These are phyloP conservation scores for Chiloscyllium punctatum DNA, from an alignment of 2,797 vertebrate genomes.

Conservation along the genomic window DNA sequence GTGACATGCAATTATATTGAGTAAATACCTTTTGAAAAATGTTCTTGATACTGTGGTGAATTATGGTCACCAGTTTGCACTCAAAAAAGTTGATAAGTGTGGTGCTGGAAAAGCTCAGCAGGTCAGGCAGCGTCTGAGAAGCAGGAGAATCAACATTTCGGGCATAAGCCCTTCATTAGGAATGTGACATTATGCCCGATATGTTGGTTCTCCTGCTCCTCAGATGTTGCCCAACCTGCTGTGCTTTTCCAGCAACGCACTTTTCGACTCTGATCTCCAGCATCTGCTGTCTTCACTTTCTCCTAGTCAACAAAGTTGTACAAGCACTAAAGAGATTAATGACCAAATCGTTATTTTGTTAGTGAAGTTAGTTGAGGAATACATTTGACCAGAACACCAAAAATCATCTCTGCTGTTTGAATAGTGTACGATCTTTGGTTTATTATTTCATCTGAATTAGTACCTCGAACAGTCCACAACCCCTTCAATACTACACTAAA, in stretches of 20 bases:
- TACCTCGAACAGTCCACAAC: neutral
- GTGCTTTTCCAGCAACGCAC: no score
- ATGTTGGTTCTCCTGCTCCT: no score
- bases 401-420: neutral
- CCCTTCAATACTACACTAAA: neutral
- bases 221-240: no score
- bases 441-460: neutral
- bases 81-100: neutral
- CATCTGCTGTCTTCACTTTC: no score
- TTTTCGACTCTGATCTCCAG: no score
- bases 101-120: no score
- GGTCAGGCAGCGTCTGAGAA: no score
- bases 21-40: neutral
- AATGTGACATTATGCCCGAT: no score
- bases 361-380: neutral
- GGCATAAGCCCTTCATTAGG: no score
- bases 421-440: neutral
- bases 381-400: neutral
- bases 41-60: neutral
- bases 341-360: neutral
- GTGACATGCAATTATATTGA: neutral
- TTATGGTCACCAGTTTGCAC: neutral
- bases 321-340: neutral
- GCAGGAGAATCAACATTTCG: no score
- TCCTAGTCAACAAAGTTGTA: neutral